Conservation (phyloP, 2,888 invertebrate species). For the Teleiodes luculella region DNA sequence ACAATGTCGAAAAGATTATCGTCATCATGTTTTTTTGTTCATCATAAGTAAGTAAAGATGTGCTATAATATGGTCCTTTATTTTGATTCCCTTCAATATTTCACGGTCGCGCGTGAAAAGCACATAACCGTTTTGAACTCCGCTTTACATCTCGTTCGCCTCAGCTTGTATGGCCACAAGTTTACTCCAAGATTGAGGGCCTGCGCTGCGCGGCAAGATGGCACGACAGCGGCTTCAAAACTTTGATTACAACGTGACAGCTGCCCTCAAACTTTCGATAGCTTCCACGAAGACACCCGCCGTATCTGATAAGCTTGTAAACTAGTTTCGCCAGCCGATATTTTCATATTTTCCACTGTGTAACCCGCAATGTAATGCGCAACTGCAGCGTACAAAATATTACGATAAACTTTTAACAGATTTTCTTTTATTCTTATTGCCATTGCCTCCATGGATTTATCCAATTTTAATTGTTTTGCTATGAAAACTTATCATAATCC, state of each 20-base stretch:
- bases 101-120: too few relatives aligned
- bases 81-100: too few relatives aligned
- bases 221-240: conserved; percentile 42
- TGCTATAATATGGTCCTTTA: too few relatives aligned
- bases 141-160: background rate
- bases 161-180: conserved; percentile 14
- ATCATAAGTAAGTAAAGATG: too few relatives aligned
- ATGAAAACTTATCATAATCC: too few relatives aligned
- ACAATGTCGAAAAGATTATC: too few relatives aligned
- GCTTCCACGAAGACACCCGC: conserved; percentile 36
- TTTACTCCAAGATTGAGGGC: conserved; percentile 43
- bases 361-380: background rate
- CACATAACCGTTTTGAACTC: too few relatives aligned
- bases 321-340: conserved; percentile 17
- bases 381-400: background rate
- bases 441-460: too few relatives aligned
- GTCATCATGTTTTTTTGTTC: too few relatives aligned
- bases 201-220: conserved; percentile 27
- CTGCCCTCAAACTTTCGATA: conserved; percentile 42
- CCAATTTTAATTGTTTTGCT: too few relatives aligned
- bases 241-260: conserved; percentile 45
- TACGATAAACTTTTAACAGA: too few relatives aligned
- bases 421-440: too few relatives aligned
- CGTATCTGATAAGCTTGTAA: conserved; percentile 46
- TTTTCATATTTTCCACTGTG: background rate